Evolutionary conservation across 2,797 vertebrate genomes (phyloP), one percentile per base, ranked within the genome.

Genomic region (Amniataba percoides): DNA sequence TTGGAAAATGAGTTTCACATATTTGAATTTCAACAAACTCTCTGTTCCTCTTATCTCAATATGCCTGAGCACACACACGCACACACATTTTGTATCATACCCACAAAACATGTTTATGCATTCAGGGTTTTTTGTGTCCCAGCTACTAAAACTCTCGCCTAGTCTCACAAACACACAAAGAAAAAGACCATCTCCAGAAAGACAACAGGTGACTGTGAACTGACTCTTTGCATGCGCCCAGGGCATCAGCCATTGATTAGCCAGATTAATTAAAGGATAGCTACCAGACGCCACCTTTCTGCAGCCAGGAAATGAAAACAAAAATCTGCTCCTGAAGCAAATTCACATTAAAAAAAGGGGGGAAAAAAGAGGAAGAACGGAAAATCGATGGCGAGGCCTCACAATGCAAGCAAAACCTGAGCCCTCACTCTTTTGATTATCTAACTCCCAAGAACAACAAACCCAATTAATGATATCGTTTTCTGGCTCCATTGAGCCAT

Each of bases 211-310:
- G 78, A 76, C 68, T 76, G n/a, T 66, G 18, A 68, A 31, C 40
- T 62, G 71, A 74, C 55, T 79, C 59, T 67, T 77, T 52, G 19
- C 74, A 77, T 16, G 16, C 1, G 67, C 80, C 76, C 21, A 13
- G 45, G 84, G 86, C 84, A 5, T 51, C 18, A 4, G 60, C 55
- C 87, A 89, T 86, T 89, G 89, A 93, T 93, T 89, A 72, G 64
- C 45, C 74, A 64, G 82, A 93, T 90, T 93, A 88, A 93, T 91
- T 89, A 83, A 49, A 70, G 74, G 78, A 85, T 66, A 81, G 65
- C 75, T 58, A 76, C 74, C 75, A 80, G 81, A 86, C 59, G 51
- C 71, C 65, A 25, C 63, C 64, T 52, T 72, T 68, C 60, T 62
- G 40, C 48, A 73, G 70, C 60, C 67, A 80, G 80, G 79, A 84